Conservation (phyloP, 2,797 vertebrate species). For the Gymnocypris eckloni region DNA sequence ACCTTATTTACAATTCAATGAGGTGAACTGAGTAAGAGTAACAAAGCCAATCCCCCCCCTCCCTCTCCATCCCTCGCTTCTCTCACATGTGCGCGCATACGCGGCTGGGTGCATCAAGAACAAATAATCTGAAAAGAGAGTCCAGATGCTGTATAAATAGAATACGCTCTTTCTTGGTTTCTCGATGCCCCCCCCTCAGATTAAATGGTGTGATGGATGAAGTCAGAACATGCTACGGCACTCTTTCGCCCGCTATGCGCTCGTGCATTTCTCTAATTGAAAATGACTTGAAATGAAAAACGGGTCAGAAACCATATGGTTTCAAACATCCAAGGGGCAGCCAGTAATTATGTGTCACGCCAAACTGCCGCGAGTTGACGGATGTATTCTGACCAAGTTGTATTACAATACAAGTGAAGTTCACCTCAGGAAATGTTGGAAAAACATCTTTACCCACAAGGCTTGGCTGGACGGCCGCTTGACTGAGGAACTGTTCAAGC, state of each 20-base stretch:
- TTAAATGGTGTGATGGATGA: conserved; percentile 49
- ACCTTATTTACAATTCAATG: conserved; percentile 72
- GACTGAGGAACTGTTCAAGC: not conserved
- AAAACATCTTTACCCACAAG: conserved; percentile 35
- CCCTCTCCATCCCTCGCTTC: conserved; percentile 34
- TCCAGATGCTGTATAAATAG: conserved; percentile 56
- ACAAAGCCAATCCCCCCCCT: conserved; percentile 57
- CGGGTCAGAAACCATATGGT: conserved; percentile 62
- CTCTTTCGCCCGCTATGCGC: conserved; percentile 20
- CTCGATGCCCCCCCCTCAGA: conserved; percentile 10
- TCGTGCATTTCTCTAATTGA: conserved; percentile 52
- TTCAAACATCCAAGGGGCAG: conserved; percentile 57
- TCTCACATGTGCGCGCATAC: conserved; percentile 46
- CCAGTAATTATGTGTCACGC: conserved; percentile 56
- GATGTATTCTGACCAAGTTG: conserved; percentile 53
- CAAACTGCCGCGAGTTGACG: conserved; percentile 53
- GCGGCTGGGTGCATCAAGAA: conserved; percentile 56
- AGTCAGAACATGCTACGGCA: conserved; percentile 46
- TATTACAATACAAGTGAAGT: conserved; percentile 52
- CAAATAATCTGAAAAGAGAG: conserved; percentile 61
- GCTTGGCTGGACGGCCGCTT: not conserved
- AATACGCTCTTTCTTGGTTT: conserved; percentile 41
- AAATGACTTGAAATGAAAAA: conserved; percentile 58
- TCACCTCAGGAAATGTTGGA: conserved; percentile 52
- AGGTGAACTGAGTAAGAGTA: conserved; percentile 66